Evolutionary conservation across 1,140 invertebrate genomes (phyloP).

Genomic region (Sipha flava): DNA sequence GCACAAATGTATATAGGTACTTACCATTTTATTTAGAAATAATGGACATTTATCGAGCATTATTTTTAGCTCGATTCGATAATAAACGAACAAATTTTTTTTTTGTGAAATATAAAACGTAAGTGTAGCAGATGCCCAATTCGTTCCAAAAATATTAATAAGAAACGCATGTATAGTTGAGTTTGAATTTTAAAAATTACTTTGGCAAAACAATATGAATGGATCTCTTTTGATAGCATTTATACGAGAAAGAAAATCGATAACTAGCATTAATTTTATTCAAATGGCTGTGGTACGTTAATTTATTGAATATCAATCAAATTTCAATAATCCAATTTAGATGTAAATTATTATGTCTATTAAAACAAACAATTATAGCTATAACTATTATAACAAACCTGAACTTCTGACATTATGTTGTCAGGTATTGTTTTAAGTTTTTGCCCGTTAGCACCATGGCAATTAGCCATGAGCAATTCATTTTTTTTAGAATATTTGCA

Average conservation of each 20-base stretch:
- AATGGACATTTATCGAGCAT: too few species aligned
- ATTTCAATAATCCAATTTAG: not conserved
- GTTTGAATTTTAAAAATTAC: too few species aligned
- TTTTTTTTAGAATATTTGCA: not conserved
- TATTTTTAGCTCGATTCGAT: too few species aligned
- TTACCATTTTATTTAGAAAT: too few species aligned
- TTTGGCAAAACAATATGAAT: not conserved
- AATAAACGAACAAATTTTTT: too few species aligned
- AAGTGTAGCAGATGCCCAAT: not conserved
- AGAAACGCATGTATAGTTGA: too few species aligned
- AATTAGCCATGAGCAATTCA: not conserved
- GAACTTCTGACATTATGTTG: not conserved
- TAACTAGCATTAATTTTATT: not conserved
- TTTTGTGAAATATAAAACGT: too few species aligned
- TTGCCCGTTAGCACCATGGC: not conserved
- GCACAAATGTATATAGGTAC: too few species aligned
- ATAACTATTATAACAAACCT: constrained; percentile 14
- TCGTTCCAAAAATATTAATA: not conserved
- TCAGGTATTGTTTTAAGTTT: not conserved
- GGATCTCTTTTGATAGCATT: not conserved
- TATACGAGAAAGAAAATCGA: not conserved
- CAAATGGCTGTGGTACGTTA: not conserved
- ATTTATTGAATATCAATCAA: not conserved
- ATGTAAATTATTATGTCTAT: not conserved
- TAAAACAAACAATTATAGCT: too few species aligned